Base-by-base conservation (phyloP, 1,140 invertebrate genomes). In the Babylonia areolata region DNA sequence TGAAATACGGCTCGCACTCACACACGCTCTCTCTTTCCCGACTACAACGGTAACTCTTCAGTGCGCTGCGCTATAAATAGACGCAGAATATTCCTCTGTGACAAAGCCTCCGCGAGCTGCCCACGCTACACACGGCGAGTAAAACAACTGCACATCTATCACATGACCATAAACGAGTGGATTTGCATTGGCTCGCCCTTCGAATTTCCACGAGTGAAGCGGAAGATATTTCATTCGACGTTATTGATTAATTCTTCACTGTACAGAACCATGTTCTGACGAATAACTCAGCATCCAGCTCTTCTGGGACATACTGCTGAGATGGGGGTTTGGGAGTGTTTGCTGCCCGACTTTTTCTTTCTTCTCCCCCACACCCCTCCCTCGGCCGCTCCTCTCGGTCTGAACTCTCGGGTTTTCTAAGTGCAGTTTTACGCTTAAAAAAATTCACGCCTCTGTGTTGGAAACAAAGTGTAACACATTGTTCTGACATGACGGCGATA, bases 91-190 rank as follows among this genome's bases (percentile, higher is more conserved):
- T 42, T 35, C 82, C 64, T 39, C 23, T 84, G 37, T 73, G 64
- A 69, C 64, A 69, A 84, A 84, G 69, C 23, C n/a, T n/a, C 82
- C 39, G 11, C 81, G 33, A 15, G 54, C 17, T 33, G 37, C 81
- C 64, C 81, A 71, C 81, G 81, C 81, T 73, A 69, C 33, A 77
- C 75, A 77, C 75, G 17, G 81, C 54, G 51, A 31, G 37, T 35
- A 64, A 64, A 64, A 51, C 20, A 6, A 84, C 15, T 46, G 82
- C 82, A 73, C 20, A 37, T 42, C 58, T 58, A 84, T 84, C 82
- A 84, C 82, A 84, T 84, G 82, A 84, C 40, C 69, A 69, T 33
- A 84, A 84, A 71, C 64, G 69, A 84, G 82, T 69, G 82, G 69
- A 31, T 37, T 69, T 5, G 80, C 15, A 69, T 82, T 40, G 58